Evolutionary conservation across 23 tunicate genomes (phyloP).

Genomic region (Halocynthia roretzi): DNA sequence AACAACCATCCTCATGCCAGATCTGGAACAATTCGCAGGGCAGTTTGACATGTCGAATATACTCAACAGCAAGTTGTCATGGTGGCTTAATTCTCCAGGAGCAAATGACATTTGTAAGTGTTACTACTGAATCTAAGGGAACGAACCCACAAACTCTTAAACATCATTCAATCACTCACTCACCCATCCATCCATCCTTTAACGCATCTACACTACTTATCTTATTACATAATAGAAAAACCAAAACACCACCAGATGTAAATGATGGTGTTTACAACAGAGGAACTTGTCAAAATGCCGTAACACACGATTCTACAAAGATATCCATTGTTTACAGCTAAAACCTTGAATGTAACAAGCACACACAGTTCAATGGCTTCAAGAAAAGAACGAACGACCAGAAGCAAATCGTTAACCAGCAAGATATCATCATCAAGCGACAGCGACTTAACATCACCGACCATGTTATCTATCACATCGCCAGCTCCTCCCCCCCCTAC

Average conservation of each 20-base stretch:
- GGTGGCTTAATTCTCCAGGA: constrained; percentile 79
- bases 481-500: constrained; percentile 18
- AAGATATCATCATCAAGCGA: constrained; percentile 63
- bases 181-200: background rate
- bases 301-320: background rate
- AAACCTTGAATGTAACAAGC: constrained; percentile 3
- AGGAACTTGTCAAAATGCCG: too few relatives aligned
- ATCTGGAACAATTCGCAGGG: constrained; percentile 65
- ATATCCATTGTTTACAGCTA: constrained; percentile 4
- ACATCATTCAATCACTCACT: background rate
- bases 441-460: constrained; percentile 32
- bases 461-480: constrained; percentile 16
- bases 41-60: constrained; percentile 68
- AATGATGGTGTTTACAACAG: too few relatives aligned
- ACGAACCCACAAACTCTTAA: background rate
- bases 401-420: constrained; percentile 32
- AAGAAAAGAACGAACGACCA: constrained; percentile 21
- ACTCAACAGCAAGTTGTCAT: constrained; percentile 63
- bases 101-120: constrained; percentile 2
- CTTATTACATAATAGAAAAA: too few relatives aligned
- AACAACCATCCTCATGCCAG: constrained; percentile 40
- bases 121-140: background rate
- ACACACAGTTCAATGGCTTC: constrained; percentile 57
- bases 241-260: too few relatives aligned
- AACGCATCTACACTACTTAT: background rate